Base-by-base conservation (phyloP, 2,113 vertebrate species). In the Elanus axillaris region DNA sequence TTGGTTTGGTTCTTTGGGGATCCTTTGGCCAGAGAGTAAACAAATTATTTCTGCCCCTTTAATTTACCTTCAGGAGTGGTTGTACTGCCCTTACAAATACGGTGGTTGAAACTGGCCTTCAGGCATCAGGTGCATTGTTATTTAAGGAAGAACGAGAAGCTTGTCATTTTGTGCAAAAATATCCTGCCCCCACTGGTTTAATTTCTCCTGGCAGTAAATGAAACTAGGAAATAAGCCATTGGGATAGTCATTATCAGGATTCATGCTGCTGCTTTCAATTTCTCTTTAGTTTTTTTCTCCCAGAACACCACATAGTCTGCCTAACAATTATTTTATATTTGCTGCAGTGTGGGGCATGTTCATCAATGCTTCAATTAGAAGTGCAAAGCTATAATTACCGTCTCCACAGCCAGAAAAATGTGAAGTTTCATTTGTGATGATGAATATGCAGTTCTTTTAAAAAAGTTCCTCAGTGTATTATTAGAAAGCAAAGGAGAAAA, bases 281-380 rank as follows among this genome's bases (percentile, higher is more conserved):
- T 77, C 63, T 87, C 40, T 29, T 89, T 64, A 56, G 8, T 18
- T 59, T 56, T 48, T 13, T 25, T 23, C 6, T 13, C 16, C 40
- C 38, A 88, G 58, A 87, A 89, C 60, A 85, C 21, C 45, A 52
- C 43, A 38, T 60, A 94, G 21, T 58, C 47, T 90, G 69, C 47
- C 56, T 94, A 90, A 94, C 32, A 93, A 94, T 94, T 88, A 93
- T 88, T 92, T 96, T 95, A 85, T 94, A 93, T 93, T 95, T 97
- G 66, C 56, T 94, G 32, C 58, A 79, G 45, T 52, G 63, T 95
- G 36, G 86, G 56, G 5, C 50, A 69, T 76, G 81, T 86, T 97
- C 90, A 94, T 96, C 92, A 94, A 76, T 76, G 85, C 45, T 90
- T 94, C 92, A 94, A n/a, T 92, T 96, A 95, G 73, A 96, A 86